A percentile compares a stretch with the other conserved stretches of the same genome.
Conservation (phyloP, 2,797 vertebrate species). For the Taeniopygia guttata region DNA sequence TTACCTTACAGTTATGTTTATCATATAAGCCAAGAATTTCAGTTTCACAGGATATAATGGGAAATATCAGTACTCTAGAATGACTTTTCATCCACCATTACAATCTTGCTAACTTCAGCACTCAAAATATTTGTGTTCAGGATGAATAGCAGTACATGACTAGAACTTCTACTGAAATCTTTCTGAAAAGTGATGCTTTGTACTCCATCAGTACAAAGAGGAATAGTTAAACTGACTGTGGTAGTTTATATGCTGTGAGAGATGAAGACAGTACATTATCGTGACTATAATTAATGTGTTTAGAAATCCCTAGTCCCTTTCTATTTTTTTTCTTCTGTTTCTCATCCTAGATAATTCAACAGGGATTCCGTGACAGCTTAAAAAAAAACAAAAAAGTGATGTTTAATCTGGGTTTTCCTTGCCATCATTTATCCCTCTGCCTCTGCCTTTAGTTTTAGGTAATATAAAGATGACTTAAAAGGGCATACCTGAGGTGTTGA, state of each 20-base stretch:
- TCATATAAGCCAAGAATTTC: background rate
- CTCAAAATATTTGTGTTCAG: background rate
- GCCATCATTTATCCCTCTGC: background rate
- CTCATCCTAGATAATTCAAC: background rate
- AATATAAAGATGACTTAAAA: background rate
- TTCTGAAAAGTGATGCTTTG: background rate
- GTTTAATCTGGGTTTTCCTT: background rate
- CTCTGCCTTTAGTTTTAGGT: background rate
- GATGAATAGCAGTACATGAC: background rate
- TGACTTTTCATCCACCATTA: background rate
- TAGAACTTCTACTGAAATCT: background rate
- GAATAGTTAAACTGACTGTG: background rate
- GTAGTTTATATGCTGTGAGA: background rate
- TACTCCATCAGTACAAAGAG: background rate
- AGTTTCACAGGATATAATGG: background rate
- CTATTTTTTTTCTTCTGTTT: background rate
- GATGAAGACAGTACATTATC: background rate
- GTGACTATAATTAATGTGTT: background rate
- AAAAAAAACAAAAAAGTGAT: background rate
- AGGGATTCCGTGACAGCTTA: background rate
- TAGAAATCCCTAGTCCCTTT: background rate
- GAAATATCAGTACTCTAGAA: background rate
- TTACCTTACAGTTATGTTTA: background rate
- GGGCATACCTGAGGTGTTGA: background rate
- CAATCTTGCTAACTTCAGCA: background rate